Evolutionary conservation across 2,113 vertebrate genomes (phyloP), one percentile per base, ranked within the genome.

Genomic region (Opisthocomus hoazin): DNA sequence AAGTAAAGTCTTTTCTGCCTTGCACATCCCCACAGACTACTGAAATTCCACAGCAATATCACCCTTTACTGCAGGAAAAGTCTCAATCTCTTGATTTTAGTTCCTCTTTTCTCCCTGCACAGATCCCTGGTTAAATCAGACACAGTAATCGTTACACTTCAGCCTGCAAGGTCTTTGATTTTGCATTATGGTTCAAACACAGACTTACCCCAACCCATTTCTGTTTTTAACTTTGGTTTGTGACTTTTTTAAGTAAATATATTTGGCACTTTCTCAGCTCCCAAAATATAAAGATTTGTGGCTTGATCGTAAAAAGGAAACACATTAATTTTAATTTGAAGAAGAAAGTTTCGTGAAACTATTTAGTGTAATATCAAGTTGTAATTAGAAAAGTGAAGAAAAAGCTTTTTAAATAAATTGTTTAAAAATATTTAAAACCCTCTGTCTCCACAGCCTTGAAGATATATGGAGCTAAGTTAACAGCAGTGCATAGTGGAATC

Each of bases 401-500:
- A 81, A 95, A 79, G 8, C 32, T 92, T 81, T 91, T 89, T 12
- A 61, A 95, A 82, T 64, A 2, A 89, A 61, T 75, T 76, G 41
- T 63, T 97, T 87, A 57, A 87, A 93, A 95, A 87, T 84, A 95
- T 84, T 96, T 92, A 24, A 94, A 92, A 87, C 6, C 45, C 24
- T 93, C 32, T 45, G 68, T 83, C 71, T 96, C 92, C 39, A 84
- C 90, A 93, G 76, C 29, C 92, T 45, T 65, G 80, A 96, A 93
- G 86, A 91, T 89, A 91, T 93, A 95, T 76, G 30, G 69, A 95
- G 64, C 60, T 93, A 81, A 96, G 65, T 92, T 92, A 90, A 77
- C 34, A 32, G 74, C 77, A 82, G 20, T 14, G 15, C 61, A 73
- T 8, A 50, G 77, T 20, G 37, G 32, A 93, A 65, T 56, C 36